These are phyloP conservation scores for Ascaphus truei DNA, from an alignment of 2,113 vertebrate genomes.

Conservation along the genomic window DNA sequence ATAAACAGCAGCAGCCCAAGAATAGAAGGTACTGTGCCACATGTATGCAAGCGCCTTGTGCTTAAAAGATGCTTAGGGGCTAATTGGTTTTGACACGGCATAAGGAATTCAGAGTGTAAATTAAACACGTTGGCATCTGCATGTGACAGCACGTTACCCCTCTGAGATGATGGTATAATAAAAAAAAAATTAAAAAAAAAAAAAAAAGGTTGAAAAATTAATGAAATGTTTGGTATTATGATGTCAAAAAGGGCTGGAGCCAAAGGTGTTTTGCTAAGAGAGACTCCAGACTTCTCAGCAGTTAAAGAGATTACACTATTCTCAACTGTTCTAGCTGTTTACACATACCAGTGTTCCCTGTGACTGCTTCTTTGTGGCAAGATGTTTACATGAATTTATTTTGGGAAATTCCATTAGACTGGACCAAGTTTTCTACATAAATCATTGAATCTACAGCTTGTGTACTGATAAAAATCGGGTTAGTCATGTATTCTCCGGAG, in stretches of 20 bases:
- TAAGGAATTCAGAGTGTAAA: conserved; percentile 39
- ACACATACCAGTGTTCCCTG: conserved; percentile 83
- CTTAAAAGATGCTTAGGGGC: neutral
- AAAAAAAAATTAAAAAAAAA: no score
- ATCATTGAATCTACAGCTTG: conserved; percentile 87
- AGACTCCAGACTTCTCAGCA: conserved; percentile 70
- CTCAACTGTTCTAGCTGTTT: conserved; percentile 86
- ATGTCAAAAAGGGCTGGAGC: conserved; percentile 67
- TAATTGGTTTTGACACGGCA: conserved; percentile 26
- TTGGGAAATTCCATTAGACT: conserved; percentile 92
- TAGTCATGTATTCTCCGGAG: conserved; percentile 69
- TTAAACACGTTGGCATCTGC: conserved; percentile 25
- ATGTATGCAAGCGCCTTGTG: neutral
- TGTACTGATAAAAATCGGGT: conserved; percentile 88
- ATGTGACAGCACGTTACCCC: conserved; percentile 38
- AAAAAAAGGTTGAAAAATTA: conserved; percentile 38
- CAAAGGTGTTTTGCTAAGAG: conserved; percentile 67
- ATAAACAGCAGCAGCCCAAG: neutral
- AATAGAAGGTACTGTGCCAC: no score
- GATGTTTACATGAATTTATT: conserved; percentile 96
- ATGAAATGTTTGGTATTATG: conserved; percentile 64
- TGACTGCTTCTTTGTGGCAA: conserved; percentile 90
- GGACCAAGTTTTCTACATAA: conserved; percentile 87
- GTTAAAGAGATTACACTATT: conserved; percentile 83
- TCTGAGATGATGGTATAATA: conserved; percentile 51